phyloP scores from a whole-genome alignment of 2,888 invertebrate species.

The Orchesella flavescens region DNA sequence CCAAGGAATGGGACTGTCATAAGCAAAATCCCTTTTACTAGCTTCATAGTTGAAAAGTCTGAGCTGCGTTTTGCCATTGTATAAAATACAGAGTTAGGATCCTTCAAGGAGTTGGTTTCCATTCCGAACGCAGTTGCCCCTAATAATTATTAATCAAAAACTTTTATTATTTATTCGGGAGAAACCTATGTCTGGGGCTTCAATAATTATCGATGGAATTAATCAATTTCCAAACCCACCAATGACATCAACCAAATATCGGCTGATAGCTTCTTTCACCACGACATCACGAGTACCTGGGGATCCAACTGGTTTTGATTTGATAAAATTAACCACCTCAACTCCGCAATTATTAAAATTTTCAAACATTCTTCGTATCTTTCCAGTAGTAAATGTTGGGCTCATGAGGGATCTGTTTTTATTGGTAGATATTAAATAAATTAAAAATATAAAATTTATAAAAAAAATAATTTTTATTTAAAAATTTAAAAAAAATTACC shows the following conservation, averaged over 20 bases:
- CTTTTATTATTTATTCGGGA: no score
- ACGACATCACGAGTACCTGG: slow-evolving; percentile 40
- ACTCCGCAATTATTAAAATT: slow-evolving; percentile 59
- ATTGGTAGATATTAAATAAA: no score
- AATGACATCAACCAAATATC: slow-evolving; percentile 73
- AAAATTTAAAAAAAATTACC: no score
- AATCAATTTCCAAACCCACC: no score
- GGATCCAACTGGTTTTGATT: slow-evolving; percentile 45
- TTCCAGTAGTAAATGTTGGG: slow-evolving; percentile 68
- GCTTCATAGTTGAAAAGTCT: slow-evolving; percentile 26
- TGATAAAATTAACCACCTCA: slow-evolving; percentile 60
- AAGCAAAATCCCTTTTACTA: slow-evolving; percentile 21
- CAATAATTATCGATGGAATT: no score
- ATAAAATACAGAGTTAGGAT: slow-evolving; percentile 74
- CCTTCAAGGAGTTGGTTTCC: slow-evolving; percentile 53
- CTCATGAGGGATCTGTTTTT: slow-evolving; percentile 51
- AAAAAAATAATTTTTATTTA: no score
- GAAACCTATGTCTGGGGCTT: no score
- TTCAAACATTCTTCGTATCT: slow-evolving; percentile 66
- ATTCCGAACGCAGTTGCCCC: slow-evolving; percentile 75
- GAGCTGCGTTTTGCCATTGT: slow-evolving; percentile 64
- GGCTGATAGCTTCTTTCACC: slow-evolving; percentile 62
- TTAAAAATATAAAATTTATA: no score
- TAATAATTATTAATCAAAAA: no score
- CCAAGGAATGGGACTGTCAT: slow-evolving; percentile 33